These are phyloP conservation scores for Aquatica leii DNA, from an alignment of 2,888 invertebrate species.

Conservation along the genomic window DNA sequence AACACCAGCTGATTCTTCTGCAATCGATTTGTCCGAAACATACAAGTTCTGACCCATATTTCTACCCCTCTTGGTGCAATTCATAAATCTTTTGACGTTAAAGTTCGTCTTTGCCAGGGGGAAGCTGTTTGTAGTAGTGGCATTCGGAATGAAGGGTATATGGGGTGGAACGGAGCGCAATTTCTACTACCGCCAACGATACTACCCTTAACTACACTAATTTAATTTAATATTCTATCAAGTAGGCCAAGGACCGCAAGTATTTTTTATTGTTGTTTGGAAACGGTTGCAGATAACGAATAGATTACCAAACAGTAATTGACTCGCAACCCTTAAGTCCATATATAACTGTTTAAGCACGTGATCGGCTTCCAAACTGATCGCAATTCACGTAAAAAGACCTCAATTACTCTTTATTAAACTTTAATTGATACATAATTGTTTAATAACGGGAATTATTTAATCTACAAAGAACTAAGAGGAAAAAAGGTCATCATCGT, in stretches of 20 bases:
- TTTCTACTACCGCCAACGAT: constrained; percentile 2
- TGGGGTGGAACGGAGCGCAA: constrained; percentile 11
- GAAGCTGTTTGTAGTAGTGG: not conserved
- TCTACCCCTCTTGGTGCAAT: constrained; percentile 17
- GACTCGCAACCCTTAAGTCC: constrained; percentile 15
- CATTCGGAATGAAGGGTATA: constrained; percentile 7
- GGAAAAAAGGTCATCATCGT: not conserved
- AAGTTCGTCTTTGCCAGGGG: not conserved
- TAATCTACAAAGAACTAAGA: constrained; percentile 1
- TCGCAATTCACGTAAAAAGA: not conserved
- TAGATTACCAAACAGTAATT: constrained; percentile 14
- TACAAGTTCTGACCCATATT: constrained; percentile 28
- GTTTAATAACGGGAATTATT: constrained; percentile 22
- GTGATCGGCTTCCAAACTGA: constrained; percentile 15
- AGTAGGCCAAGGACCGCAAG: constrained; percentile 4
- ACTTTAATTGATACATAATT: constrained; percentile 21
- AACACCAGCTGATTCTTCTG: constrained; percentile 17
- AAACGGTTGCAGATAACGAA: constrained; percentile 21
- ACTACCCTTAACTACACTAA: not conserved
- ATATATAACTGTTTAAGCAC: constrained; percentile 13
- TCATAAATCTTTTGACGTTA: constrained; percentile 26
- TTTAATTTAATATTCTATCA: constrained; percentile 25
- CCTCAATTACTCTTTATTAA: constrained; percentile 11
- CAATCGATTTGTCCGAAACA: constrained; percentile 20
- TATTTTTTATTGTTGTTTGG: constrained; percentile 2